Evolutionary conservation across 2,113 vertebrate species (phyloP).

Genomic region (Hiodon alosoides): DNA sequence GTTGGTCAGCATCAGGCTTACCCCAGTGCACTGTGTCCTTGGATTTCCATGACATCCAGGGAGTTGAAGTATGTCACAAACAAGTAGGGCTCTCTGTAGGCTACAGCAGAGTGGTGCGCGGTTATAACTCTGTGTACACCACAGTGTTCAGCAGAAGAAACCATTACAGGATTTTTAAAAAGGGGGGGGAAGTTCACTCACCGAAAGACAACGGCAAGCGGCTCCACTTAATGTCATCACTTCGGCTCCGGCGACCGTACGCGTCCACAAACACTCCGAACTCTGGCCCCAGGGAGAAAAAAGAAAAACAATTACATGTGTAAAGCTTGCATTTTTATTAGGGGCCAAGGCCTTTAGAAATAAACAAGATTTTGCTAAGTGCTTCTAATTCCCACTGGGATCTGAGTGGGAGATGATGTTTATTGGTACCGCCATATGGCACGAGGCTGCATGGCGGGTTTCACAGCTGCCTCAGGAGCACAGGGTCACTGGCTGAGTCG

Average conservation of each 20-base stretch:
- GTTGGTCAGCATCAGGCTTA: conserved; percentile 48
- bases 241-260: conserved; percentile 90
- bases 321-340: neutral
- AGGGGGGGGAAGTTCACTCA: conserved; percentile 47
- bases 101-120: conserved; percentile 47
- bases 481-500: no score
- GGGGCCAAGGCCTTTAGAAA: neutral
- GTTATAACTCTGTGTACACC: neutral
- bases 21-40: conserved; percentile 86
- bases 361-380: no score
- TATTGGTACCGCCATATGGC: no score
- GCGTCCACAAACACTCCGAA: conserved; percentile 97
- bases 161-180: neutral
- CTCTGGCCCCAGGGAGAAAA: conserved; percentile 59
- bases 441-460: no score
- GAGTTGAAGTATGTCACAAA: conserved; percentile 99
- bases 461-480: no score
- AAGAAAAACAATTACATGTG: neutral
- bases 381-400: no score
- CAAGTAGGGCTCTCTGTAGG: conserved; percentile 93
- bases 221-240: conserved; percentile 95
- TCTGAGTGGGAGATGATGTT: no score
- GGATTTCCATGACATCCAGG: conserved; percentile 94
- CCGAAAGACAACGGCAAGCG: conserved; percentile 92
- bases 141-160: neutral